A percentile compares a stretch with the other conserved stretches of the same genome.
Evolutionary conservation across 2,888 invertebrate species (phyloP).

Genomic region (Andrena fulva): DNA sequence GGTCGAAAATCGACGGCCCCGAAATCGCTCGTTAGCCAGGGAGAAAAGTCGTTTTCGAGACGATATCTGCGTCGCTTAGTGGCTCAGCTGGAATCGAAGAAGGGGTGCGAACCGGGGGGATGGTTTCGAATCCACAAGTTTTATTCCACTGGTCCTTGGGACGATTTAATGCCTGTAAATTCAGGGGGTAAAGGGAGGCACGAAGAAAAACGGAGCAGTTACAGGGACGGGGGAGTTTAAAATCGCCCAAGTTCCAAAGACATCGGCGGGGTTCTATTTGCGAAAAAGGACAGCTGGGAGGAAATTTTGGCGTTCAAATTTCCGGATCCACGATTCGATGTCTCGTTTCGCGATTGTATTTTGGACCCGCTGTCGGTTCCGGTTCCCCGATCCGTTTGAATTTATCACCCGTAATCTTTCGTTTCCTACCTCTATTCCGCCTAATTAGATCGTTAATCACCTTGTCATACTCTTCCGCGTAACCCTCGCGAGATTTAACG

Average conservation of each 20-base stretch:
- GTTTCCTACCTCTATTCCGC: conserved; percentile 30
- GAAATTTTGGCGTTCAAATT: not conserved
- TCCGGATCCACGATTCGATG: not conserved
- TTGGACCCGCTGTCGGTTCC: conserved; percentile 1
- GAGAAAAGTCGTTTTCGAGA: conserved; percentile 59
- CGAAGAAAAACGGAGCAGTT: not conserved
- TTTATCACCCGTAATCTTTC: conserved; percentile 43
- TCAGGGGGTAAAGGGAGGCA: conserved; percentile 9
- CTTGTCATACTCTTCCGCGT: conserved; percentile 51
- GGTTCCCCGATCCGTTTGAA: not conserved
- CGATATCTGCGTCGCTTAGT: conserved; percentile 50
- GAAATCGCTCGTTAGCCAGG: conserved; percentile 71
- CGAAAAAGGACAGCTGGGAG: not conserved
- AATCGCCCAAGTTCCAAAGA: not conserved
- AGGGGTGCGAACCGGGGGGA: conserved; percentile 24
- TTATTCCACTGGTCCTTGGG: conserved; percentile 55
- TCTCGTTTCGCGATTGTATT: not conserved
- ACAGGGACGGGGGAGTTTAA: not conserved
- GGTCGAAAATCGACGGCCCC: conserved; percentile 51
- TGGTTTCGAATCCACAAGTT: conserved; percentile 50
- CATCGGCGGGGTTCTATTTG: not conserved
- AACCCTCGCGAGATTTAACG: conserved; percentile 52
- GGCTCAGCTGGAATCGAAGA: conserved; percentile 7
- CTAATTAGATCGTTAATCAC: conserved; percentile 63
- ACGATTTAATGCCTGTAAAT: conserved; percentile 66